Evolutionary conservation across 2,888 invertebrate genomes (phyloP).

Genomic region (Sinelater perroti): DNA sequence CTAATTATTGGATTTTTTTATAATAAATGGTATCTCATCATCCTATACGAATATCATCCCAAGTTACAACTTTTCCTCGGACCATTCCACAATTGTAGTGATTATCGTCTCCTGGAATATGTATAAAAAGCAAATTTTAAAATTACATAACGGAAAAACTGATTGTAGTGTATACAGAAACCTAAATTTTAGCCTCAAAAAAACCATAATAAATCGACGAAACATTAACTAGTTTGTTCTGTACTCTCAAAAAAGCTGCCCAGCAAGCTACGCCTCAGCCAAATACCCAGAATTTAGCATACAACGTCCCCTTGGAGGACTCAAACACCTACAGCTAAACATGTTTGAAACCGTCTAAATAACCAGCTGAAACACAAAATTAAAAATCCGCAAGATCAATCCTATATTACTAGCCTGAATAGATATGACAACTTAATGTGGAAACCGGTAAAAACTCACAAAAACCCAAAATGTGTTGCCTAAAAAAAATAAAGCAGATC

Average conservation of each 20-base stretch:
- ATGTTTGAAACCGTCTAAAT: too few relatives aligned
- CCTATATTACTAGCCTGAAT: conserved; percentile 15
- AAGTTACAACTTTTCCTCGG: too few relatives aligned
- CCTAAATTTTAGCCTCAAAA: conserved; percentile 5
- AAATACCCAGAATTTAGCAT: conserved; percentile 1
- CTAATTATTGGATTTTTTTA: too few relatives aligned
- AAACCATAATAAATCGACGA: conserved; percentile 12
- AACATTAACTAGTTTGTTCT: conserved; percentile 8
- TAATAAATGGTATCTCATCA: too few relatives aligned
- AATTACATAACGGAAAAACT: conserved; percentile 13
- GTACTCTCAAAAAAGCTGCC: conserved; percentile 3
- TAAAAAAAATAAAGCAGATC: conserved; percentile 5
- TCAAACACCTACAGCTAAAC: not conserved
- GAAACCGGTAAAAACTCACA: conserved; percentile 7
- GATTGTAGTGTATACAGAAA: conserved; percentile 2
- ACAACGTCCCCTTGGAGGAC: conserved; percentile 1
- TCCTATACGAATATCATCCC: too few relatives aligned
- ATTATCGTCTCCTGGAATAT: conserved; percentile 5
- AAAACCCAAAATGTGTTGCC: conserved; percentile 8
- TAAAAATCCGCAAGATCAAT: conserved; percentile 10
- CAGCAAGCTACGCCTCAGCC: conserved; percentile 1
- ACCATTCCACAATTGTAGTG: conserved; percentile 7
- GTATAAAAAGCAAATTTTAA: conserved; percentile 10
- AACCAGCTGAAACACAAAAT: conserved; percentile 13
- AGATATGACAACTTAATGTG: conserved; percentile 11